Percentiles rank a stretch among this genome's conserved stretches.
phyloP scores from a whole-genome alignment of 2,113 vertebrate genomes.

The Otocyon megalotis region DNA sequence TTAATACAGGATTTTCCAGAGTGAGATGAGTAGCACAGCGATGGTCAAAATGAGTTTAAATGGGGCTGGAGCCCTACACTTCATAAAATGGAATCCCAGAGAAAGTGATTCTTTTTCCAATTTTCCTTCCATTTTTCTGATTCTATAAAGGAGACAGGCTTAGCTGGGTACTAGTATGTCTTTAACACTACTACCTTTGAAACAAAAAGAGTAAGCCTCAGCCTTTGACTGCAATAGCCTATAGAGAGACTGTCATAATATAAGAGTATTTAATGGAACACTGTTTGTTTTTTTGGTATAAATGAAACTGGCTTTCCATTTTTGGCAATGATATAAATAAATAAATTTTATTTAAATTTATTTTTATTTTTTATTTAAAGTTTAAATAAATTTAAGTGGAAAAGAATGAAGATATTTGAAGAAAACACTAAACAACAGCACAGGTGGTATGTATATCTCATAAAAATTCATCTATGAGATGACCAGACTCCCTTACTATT shows the following conservation, averaged over 20 bases:
- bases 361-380: not conserved
- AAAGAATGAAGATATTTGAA: conserved; percentile 59
- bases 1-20: not conserved
- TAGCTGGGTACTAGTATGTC: not conserved
- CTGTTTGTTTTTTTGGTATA: not conserved
- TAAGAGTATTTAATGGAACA: not conserved
- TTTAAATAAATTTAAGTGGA: not conserved
- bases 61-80: not conserved
- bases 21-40: not conserved
- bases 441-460: not conserved
- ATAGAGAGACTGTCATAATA: not conserved
- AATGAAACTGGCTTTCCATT: not conserved
- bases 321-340: not conserved
- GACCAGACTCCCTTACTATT: not conserved
- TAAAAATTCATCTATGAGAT: conserved; percentile 23
- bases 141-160: not conserved
- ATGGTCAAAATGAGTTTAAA: conserved; percentile 27
- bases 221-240: not conserved
- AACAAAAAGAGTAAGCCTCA: not conserved
- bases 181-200: conserved; percentile 1
- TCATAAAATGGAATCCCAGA: not conserved
- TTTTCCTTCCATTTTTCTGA: not conserved
- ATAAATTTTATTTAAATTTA: too few relatives aligned
- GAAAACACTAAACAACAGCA: conserved; percentile 50
- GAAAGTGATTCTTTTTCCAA: not conserved